phyloP scores from a whole-genome alignment of 2,888 invertebrate species.

The Chaitophorus viminalis region DNA sequence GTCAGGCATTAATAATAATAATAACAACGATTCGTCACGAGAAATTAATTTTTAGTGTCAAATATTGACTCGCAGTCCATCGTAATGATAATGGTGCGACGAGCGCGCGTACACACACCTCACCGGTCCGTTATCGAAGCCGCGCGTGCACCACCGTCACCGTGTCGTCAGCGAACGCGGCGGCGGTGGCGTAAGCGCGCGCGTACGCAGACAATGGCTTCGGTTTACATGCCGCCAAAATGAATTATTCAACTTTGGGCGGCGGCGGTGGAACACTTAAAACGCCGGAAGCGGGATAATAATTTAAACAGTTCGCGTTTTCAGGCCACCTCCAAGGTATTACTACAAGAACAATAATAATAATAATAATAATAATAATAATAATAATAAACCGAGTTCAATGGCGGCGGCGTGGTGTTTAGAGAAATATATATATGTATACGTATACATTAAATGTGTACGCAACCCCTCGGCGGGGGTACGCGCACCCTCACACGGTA shows the following conservation, averaged over 20 bases:
- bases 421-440: background rate
- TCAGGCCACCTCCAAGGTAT: conserved; percentile 54
- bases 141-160: background rate
- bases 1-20: conserved; percentile 59
- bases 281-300: conserved; percentile 62
- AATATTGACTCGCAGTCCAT: conserved; percentile 54
- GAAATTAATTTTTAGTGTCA: conserved; percentile 59
- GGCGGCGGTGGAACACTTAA: conserved; percentile 50
- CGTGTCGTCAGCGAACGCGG: background rate
- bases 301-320: conserved; percentile 60
- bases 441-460: background rate
- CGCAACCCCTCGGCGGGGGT: background rate
- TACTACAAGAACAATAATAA: conserved; percentile 41
- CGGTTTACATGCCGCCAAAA: conserved; percentile 54
- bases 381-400: conserved; percentile 37
- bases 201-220: conserved; percentile 51
- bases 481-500: background rate
- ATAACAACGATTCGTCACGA: conserved; percentile 55
- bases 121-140: background rate
- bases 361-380: conserved; percentile 42
- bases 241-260: conserved; percentile 56
- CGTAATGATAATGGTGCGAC: conserved; percentile 46
- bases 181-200: background rate
- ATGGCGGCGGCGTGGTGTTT: conserved; percentile 7
- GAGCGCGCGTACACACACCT: background rate